A percentile compares a stretch with the other conserved stretches of the same genome.
Conservation (phyloP, 2,888 invertebrate genomes). For the Ophonus ardosiacus region DNA sequence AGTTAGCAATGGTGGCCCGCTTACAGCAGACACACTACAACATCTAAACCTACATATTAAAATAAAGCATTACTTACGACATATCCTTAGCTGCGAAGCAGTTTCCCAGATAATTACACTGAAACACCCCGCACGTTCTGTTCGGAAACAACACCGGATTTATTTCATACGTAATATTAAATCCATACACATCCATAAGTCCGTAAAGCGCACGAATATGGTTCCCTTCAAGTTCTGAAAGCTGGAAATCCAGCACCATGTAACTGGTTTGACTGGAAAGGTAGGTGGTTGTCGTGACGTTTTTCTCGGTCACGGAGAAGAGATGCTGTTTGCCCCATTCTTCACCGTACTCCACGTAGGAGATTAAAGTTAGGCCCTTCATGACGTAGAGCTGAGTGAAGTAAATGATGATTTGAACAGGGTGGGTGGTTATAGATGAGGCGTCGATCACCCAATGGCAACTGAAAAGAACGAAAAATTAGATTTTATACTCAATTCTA, state of each 20-base stretch:
- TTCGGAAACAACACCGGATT: slow-evolving; percentile 77
- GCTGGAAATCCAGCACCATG: slow-evolving; percentile 86
- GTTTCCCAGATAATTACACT: slow-evolving; percentile 91
- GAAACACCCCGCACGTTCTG: slow-evolving; percentile 85
- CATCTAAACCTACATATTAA: neutral
- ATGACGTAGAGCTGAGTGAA: slow-evolving; percentile 92
- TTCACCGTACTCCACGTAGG: slow-evolving; percentile 86
- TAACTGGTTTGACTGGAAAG: slow-evolving; percentile 83
- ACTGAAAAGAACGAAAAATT: slow-evolving; percentile 72
- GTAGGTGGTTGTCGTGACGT: slow-evolving; percentile 83
- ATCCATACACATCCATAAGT: slow-evolving; percentile 91
- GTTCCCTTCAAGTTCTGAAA: slow-evolving; percentile 86
- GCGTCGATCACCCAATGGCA: slow-evolving; percentile 94
- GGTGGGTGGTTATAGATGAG: slow-evolving; percentile 77
- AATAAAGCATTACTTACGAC: slow-evolving; percentile 79
- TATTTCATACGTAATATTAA: slow-evolving; percentile 95
- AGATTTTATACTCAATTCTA: too few species aligned
- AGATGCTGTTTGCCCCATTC: slow-evolving; percentile 82
- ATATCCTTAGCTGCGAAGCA: slow-evolving; percentile 86
- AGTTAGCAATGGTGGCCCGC: too few species aligned
- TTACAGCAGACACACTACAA: too few species aligned
- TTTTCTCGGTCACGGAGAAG: slow-evolving; percentile 85
- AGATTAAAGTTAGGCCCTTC: slow-evolving; percentile 86
- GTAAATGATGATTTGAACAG: slow-evolving; percentile 89
- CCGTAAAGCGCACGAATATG: slow-evolving; percentile 90